A percentile compares a stretch with the other conserved stretches of the same genome.
Conservation (phyloP, 2,113 vertebrate species). For the Urocitellus parryii region DNA sequence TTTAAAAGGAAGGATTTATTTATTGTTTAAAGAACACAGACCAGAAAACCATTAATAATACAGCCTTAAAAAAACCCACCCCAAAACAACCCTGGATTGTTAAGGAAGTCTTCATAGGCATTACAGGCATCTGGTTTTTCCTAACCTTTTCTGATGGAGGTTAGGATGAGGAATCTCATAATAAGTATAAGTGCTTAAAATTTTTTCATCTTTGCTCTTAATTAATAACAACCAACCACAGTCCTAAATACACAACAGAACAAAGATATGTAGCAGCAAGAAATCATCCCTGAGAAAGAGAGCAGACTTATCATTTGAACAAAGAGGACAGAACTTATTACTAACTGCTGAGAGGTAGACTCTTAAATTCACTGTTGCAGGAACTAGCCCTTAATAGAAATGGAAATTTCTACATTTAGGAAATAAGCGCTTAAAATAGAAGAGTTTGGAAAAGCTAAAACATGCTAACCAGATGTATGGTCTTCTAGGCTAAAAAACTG, state of each 20-base stretch:
- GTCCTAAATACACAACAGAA: constrained; percentile 81
- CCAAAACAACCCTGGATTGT: background rate
- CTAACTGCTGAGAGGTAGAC: background rate
- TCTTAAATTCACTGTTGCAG: constrained; percentile 42
- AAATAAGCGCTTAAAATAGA: constrained; percentile 39
- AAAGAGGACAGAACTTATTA: background rate
- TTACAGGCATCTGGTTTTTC: constrained; percentile 17
- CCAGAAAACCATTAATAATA: background rate
- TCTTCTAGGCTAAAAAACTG: background rate
- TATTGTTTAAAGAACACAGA: constrained; percentile 58
- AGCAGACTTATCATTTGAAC: constrained; percentile 11
- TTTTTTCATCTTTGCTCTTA: constrained; percentile 35
- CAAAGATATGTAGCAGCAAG: constrained; percentile 50
- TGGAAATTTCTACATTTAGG: background rate
- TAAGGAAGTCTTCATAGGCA: constrained; percentile 27
- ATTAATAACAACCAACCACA: constrained; percentile 17
- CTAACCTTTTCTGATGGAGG: constrained; percentile 11
- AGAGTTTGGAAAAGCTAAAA: background rate
- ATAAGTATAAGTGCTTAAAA: constrained; percentile 18
- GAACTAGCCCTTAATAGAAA: constrained; percentile 47
- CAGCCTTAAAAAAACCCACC: background rate
- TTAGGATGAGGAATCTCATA: constrained; percentile 43
- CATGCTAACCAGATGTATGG: background rate
- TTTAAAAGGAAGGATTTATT: constrained; percentile 55
- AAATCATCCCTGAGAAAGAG: constrained; percentile 60